Evolutionary conservation across 2,113 vertebrate species (phyloP), one percentile per base, ranked within the genome.

Genomic region (Phylloscopus trochiloides): DNA sequence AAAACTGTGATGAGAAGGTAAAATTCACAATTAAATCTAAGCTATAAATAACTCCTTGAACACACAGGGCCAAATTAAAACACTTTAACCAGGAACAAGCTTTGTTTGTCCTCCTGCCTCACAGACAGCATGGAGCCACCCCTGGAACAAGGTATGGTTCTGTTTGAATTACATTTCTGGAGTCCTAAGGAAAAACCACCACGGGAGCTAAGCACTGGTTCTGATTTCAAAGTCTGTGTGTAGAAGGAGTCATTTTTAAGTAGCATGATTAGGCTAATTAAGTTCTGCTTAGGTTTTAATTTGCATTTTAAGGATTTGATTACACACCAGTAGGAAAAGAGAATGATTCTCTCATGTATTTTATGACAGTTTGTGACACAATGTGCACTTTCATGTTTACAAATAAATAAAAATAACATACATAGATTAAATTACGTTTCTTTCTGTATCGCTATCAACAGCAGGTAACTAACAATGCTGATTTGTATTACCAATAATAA

Each of bases 221-320:
- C 24, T 2, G 1, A 74, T 79, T 88, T 88, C 28, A 55, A 82
- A 94, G 67, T 38, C 66, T 82, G 34, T 71, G 12, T 63, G 36
- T 54, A 77, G 57, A 54, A 81, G 50, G 19, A 88, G 59, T 90
- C 0, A 63, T 86, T 93, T 88, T 86, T 59, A 90, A 94, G 76
- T 52, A 90, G 67, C 9, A 21, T 80, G 38, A 94, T 96, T 92
- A 92, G 19, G 74, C 36, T 94, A 93, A 96, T 95, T 93, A 86
- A 83, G 54, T 73, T 96, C 81, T 94, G 50, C 71, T 93, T 93
- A 88, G 67, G 47, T 86, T 92, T 90, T 83, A 90, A 94, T 95
- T 96, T 90, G 63, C 85, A 74, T 88, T 93, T 93, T 83, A 88
- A 93, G 78, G 43, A 81, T 90, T 92, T 96, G 90, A 95, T 95